Percentiles rank a stretch among this genome's conserved stretches.
Evolutionary conservation across 2,113 vertebrate species (phyloP).

Genomic region (Recurvirostra avosetta): DNA sequence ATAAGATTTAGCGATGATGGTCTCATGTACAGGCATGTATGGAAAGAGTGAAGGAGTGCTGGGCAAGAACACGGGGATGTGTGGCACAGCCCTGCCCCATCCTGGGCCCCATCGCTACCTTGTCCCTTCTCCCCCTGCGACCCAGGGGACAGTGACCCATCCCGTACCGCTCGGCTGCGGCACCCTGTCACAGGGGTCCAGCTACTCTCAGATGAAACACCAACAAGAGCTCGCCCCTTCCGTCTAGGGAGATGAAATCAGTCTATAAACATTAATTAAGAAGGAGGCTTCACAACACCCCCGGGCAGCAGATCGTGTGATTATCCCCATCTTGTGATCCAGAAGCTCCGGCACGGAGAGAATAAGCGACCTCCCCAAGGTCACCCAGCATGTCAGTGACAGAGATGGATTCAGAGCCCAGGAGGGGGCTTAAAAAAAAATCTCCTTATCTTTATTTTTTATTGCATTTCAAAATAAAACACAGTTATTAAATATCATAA

Average conservation of each 20-base stretch:
- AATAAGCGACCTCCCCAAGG: not conserved
- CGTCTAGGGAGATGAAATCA: not conserved
- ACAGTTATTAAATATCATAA: constrained; percentile 59
- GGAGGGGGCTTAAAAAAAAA: not conserved
- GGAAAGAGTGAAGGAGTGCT: not conserved
- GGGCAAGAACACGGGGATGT: accelerated
- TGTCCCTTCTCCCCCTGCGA: not conserved
- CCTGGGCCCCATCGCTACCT: accelerated
- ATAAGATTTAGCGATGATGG: accelerated
- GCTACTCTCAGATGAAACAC: not conserved
- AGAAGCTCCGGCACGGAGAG: not conserved
- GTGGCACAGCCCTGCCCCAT: not conserved
- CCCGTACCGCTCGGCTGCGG: accelerated
- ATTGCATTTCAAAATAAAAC: constrained; percentile 57
- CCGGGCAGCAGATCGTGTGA: not conserved
- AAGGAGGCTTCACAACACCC: not conserved
- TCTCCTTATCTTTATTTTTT: constrained; percentile 39
- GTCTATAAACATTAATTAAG: not conserved
- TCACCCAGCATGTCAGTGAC: constrained; percentile 10
- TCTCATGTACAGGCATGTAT: accelerated
- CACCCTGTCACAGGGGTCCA: accelerated
- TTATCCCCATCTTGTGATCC: not conserved
- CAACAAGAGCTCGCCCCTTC: not conserved
- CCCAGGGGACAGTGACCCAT: accelerated
- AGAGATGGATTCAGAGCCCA: constrained; percentile 25